Conservation (phyloP, 1,140 invertebrate species). For the Heterodera carotae region DNA sequence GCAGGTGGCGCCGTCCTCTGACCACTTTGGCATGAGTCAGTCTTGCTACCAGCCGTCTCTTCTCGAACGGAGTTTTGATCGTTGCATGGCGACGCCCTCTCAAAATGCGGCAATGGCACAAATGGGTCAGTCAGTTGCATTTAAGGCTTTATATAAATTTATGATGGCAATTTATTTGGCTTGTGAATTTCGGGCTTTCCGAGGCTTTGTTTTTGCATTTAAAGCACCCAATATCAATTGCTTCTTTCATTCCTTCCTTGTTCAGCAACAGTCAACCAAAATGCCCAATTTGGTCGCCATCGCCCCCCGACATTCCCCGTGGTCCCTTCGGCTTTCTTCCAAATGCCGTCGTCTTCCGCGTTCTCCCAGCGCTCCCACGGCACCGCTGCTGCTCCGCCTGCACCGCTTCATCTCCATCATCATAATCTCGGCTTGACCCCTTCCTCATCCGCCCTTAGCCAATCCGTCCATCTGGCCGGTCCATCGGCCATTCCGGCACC, state of each 20-base stretch:
- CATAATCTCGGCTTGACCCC: neutral
- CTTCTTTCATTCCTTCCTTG: neutral
- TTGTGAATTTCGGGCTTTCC: too few relatives aligned
- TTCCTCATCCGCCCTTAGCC: neutral
- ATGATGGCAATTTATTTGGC: neutral
- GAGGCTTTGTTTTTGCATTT: too few relatives aligned
- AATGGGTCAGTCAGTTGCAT: neutral
- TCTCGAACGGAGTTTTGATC: neutral
- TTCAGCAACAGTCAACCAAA: neutral
- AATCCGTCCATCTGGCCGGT: neutral
- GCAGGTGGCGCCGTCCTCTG: too few relatives aligned
- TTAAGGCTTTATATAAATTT: too few relatives aligned
- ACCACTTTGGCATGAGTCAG: neutral
- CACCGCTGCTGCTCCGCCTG: too few relatives aligned
- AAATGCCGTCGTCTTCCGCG: neutral
- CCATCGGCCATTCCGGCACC: neutral
- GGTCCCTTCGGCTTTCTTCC: neutral
- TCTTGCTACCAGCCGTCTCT: conserved; percentile 18
- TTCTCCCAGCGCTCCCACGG: too few relatives aligned
- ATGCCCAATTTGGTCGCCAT: too few relatives aligned
- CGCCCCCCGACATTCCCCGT: too few relatives aligned
- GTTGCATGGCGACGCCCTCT: neutral
- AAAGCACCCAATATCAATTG: too few relatives aligned
- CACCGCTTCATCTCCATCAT: neutral
- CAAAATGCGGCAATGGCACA: neutral